phyloP scores from a whole-genome alignment of 2,113 vertebrate genomes.

The Pluvianellus socialis region DNA sequence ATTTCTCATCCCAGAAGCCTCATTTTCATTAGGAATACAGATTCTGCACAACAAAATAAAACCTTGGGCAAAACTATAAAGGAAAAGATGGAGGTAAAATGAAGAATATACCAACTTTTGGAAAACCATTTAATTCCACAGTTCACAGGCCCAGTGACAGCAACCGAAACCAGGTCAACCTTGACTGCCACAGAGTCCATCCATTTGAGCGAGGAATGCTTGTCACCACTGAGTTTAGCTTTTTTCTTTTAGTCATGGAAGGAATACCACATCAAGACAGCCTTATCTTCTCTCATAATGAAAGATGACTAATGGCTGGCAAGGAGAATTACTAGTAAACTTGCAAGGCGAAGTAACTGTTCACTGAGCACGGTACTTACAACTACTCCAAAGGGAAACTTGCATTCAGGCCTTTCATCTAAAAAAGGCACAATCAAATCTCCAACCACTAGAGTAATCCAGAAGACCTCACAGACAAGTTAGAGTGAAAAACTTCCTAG shows the following conservation, averaged over 20 bases:
- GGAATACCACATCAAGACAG: background rate
- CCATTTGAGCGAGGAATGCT: background rate
- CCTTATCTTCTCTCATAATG: background rate
- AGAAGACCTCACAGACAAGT: background rate
- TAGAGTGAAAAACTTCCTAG: background rate
- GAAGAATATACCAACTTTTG: background rate
- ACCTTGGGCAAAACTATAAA: background rate
- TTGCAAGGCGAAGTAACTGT: background rate
- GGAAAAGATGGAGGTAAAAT: background rate
- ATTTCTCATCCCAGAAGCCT: background rate
- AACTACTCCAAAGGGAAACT: background rate
- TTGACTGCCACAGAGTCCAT: rapidly evolving
- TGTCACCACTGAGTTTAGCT: background rate
- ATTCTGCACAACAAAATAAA: background rate
- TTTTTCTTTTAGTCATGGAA: background rate
- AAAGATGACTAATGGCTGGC: background rate
- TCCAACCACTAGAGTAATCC: background rate
- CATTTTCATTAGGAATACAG: background rate
- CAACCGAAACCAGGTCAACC: background rate
- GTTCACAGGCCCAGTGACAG: background rate
- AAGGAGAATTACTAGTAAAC: background rate
- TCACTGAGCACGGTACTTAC: background rate
- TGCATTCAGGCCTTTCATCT: background rate
- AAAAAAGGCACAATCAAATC: background rate
- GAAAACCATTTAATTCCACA: background rate